phyloP scores from a whole-genome alignment of 92 coral and sea anemone genomes.

The Epizoanthus illoricatus region DNA sequence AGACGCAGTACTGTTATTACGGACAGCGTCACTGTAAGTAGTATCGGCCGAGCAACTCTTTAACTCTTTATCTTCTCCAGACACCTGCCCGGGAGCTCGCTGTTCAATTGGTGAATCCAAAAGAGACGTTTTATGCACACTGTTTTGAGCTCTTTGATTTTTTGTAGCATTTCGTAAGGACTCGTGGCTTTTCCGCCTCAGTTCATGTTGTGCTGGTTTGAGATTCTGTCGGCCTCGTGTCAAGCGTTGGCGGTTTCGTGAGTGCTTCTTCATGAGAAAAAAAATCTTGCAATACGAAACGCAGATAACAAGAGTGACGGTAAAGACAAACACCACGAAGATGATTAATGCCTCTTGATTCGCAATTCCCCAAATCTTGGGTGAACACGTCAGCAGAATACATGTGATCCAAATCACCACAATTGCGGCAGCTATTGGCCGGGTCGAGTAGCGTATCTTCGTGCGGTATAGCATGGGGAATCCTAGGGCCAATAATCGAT shows the following conservation, averaged over 20 bases:
- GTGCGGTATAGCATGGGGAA: slow-evolving; percentile 67
- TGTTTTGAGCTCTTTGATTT: background rate
- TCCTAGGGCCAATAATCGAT: slow-evolving; percentile 67
- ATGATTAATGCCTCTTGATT: slow-evolving; percentile 59
- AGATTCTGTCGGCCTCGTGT: slow-evolving; percentile 3
- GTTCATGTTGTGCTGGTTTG: slow-evolving; percentile 5
- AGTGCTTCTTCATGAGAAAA: slow-evolving; percentile 42
- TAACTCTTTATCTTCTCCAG: background rate
- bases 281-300: slow-evolving; percentile 60
- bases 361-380: slow-evolving; percentile 62
- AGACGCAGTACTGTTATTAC: too few relatives aligned
- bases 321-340: slow-evolving; percentile 65
- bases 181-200: background rate
- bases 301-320: slow-evolving; percentile 54
- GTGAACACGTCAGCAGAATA: slow-evolving; percentile 58
- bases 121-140: background rate
- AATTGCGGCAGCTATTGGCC: slow-evolving; percentile 47
- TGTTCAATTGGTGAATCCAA: background rate
- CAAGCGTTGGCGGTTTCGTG: slow-evolving; percentile 9
- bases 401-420: slow-evolving; percentile 55
- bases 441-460: slow-evolving; percentile 54
- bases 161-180: slow-evolving; percentile 4
- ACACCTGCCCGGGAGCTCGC: background rate
- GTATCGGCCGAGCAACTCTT: background rate
- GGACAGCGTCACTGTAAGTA: too few relatives aligned